phyloP scores from a whole-genome alignment of 2,113 vertebrate species.

The Caretta caretta region DNA sequence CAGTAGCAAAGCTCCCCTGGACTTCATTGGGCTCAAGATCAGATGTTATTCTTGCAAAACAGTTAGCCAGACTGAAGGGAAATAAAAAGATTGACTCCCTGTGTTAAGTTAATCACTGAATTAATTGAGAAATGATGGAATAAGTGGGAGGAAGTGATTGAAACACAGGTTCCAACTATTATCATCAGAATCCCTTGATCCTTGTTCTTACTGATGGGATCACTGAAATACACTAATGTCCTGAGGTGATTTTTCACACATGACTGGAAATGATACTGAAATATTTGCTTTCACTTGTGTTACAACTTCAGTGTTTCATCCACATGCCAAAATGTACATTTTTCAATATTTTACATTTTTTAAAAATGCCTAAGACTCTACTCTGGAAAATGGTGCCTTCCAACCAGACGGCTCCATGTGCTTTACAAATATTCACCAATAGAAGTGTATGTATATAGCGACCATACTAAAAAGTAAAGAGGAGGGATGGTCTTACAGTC shows the following conservation, averaged over 20 bases:
- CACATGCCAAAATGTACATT: not conserved
- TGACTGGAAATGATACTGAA: not conserved
- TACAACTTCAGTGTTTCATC: not conserved
- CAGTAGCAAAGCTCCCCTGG: not conserved
- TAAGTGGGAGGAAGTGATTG: not conserved
- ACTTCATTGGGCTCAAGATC: not conserved
- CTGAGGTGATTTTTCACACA: not conserved
- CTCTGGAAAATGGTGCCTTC: not conserved
- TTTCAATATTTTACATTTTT: not conserved
- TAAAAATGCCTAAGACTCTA: not conserved
- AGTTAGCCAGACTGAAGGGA: not conserved
- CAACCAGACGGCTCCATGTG: not conserved
- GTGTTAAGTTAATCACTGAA: not conserved
- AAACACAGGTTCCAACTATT: not conserved
- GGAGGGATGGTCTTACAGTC: not conserved
- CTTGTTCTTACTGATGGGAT: not conserved
- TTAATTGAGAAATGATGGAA: not conserved
- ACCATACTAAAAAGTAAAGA: not conserved
- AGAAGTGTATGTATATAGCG: too few species aligned
- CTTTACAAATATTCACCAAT: not conserved
- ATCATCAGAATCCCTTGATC: not conserved
- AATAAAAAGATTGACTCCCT: not conserved
- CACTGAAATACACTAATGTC: not conserved
- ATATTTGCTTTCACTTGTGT: not conserved
- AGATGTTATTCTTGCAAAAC: not conserved